phyloP scores from a whole-genome alignment of 2,113 vertebrate genomes.

The Stomatorhinus ivindoensis region DNA sequence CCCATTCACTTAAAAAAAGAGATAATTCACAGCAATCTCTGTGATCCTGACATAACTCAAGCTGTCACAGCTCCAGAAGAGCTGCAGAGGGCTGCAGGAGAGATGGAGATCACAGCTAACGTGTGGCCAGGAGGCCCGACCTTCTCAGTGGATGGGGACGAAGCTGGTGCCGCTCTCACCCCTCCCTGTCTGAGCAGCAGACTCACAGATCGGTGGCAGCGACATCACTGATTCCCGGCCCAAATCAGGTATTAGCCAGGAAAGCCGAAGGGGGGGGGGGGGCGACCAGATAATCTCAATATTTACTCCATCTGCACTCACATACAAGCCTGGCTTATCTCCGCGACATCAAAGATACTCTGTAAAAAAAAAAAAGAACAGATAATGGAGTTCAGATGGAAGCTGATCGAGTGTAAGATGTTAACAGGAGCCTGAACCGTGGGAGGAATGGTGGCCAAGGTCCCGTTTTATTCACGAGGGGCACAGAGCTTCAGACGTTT shows the following conservation, averaged over 20 bases:
- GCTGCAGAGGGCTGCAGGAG: slow-evolving; percentile 67
- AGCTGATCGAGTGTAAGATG: slow-evolving; percentile 20
- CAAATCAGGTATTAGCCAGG: slow-evolving; percentile 91
- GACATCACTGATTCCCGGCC: slow-evolving; percentile 76
- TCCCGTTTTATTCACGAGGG: background rate
- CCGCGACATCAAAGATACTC: slow-evolving; percentile 69
- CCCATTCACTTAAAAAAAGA: background rate
- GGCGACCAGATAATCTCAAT: slow-evolving; percentile 69
- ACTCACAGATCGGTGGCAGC: slow-evolving; percentile 83
- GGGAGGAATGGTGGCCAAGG: slow-evolving; percentile 3
- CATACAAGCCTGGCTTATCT: slow-evolving; percentile 63
- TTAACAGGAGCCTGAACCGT: slow-evolving; percentile 47
- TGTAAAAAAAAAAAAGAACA: slow-evolving; percentile 52
- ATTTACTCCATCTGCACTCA: slow-evolving; percentile 77
- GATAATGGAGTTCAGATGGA: slow-evolving; percentile 63
- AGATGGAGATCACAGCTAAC: slow-evolving; percentile 73
- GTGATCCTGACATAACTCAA: slow-evolving; percentile 65
- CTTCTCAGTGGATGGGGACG: slow-evolving; percentile 83
- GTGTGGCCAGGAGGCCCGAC: slow-evolving; percentile 83
- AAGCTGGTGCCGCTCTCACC: slow-evolving; percentile 97
- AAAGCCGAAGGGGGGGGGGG: slow-evolving; percentile 54
- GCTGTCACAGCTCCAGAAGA: slow-evolving; percentile 70
- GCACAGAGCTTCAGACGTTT: background rate
- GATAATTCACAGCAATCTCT: background rate
- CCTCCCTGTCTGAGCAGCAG: slow-evolving; percentile 74